Conservation (phyloP, 2,797 vertebrate genomes). For the Setipinna tenuifilis region DNA sequence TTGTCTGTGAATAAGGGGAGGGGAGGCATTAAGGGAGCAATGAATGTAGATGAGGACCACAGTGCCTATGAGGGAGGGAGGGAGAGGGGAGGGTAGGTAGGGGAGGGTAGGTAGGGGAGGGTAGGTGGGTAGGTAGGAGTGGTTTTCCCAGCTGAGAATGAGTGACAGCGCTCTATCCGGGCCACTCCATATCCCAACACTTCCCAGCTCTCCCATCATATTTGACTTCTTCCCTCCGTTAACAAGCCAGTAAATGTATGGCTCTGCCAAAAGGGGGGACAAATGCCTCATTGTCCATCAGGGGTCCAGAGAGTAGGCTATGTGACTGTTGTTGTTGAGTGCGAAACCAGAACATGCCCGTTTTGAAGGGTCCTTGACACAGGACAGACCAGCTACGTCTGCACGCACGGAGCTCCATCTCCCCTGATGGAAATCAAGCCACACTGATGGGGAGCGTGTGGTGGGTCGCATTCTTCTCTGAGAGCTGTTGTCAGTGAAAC, state of each 20-base stretch:
- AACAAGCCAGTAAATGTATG: neutral
- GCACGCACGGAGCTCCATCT: neutral
- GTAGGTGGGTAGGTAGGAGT: no score
- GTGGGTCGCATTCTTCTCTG: neutral
- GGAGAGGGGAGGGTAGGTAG: neutral
- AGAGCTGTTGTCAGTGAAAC: slow-evolving; percentile 5
- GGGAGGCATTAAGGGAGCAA: neutral
- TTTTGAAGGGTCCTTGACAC: neutral
- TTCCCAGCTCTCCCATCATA: neutral
- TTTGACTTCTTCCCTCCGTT: slow-evolving; percentile 30
- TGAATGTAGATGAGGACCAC: neutral
- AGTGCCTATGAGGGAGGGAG: neutral
- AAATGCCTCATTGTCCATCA: neutral
- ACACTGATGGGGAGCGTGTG: neutral
- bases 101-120: no score
- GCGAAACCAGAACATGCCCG: neutral
- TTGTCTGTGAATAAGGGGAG: neutral
- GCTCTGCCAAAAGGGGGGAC: slow-evolving; percentile 6
- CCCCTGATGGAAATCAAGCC: neutral
- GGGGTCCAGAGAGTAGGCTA: neutral
- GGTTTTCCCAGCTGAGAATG: neutral
- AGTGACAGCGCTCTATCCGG: neutral
- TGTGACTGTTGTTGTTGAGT: neutral
- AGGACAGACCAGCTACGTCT: neutral
- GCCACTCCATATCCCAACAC: neutral